Conservation (phyloP, 2,113 vertebrate species). For the Neogobius melanostomus region DNA sequence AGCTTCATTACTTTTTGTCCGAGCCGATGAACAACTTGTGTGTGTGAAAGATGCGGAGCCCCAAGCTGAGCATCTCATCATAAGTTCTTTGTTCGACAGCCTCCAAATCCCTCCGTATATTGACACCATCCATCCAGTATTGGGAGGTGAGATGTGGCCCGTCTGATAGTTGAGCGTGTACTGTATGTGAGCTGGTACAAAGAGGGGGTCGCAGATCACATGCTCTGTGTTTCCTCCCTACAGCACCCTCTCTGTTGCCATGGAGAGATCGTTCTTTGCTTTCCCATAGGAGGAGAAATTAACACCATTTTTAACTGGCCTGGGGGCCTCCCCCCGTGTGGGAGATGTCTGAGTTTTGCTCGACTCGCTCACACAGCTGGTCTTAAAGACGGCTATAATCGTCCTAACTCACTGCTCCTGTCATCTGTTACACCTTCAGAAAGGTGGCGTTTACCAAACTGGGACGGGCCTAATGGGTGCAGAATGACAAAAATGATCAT, state of each 20-base stretch:
- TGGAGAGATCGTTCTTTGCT: constrained; percentile 81
- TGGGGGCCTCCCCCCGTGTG: constrained; percentile 78
- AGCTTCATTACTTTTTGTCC: constrained; percentile 4
- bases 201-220: constrained; percentile 78
- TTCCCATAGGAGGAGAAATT: constrained; percentile 84
- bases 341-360: constrained; percentile 71
- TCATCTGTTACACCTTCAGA: constrained; percentile 61
- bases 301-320: constrained; percentile 85
- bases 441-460: constrained; percentile 56
- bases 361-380: constrained; percentile 31
- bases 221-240: constrained; percentile 78
- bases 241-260: constrained; percentile 83
- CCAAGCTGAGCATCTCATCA: not conserved
- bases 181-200: constrained; percentile 49
- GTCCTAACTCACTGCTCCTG: constrained; percentile 47
- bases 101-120: not conserved
- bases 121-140: constrained; percentile 9
- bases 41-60: not conserved
- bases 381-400: constrained; percentile 64
- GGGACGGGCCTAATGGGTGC: constrained; percentile 51
- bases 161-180: constrained; percentile 28
- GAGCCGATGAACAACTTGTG: not conserved
- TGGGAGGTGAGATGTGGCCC: constrained; percentile 36
- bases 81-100: constrained; percentile 37
- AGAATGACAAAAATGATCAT: constrained; percentile 44